These are phyloP conservation scores for Agriopis marginaria DNA, from an alignment of 2,888 invertebrate genomes.

Conservation along the genomic window DNA sequence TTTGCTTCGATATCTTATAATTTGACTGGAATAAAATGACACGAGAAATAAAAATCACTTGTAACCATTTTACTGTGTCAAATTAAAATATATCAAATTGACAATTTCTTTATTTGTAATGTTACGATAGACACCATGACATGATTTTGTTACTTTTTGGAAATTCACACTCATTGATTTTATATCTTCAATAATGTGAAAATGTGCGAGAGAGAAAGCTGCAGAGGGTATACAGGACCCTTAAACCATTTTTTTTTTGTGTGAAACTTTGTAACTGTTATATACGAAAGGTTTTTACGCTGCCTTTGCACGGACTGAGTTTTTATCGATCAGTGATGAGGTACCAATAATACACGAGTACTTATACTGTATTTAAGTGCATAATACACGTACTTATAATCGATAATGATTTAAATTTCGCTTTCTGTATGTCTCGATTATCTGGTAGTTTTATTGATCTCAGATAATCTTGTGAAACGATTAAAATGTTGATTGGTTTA, in stretches of 20 bases:
- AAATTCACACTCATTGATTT: too few species aligned
- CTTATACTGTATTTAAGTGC: slow-evolving; percentile 22
- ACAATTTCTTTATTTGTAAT: too few species aligned
- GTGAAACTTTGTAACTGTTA: slow-evolving; percentile 14
- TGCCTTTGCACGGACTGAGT: slow-evolving; percentile 9
- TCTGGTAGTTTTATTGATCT: slow-evolving; percentile 11
- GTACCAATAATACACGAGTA: not conserved
- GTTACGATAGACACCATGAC: too few species aligned
- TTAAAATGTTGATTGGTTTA: not conserved
- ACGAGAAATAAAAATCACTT: too few species aligned
- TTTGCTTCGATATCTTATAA: too few species aligned
- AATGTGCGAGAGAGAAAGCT: too few species aligned
- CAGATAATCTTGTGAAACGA: not conserved
- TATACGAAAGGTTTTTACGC: slow-evolving; percentile 14
- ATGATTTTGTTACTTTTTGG: too few species aligned
- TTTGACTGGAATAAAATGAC: too few species aligned
- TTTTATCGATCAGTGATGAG: slow-evolving; percentile 27
- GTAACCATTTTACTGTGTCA: too few species aligned
- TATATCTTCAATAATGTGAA: too few species aligned
- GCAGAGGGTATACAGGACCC: too few species aligned
- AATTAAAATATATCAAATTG: too few species aligned
- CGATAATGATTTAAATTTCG: slow-evolving; percentile 22
- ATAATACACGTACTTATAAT: slow-evolving; percentile 18
- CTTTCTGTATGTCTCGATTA: slow-evolving; percentile 24
- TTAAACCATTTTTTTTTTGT: not conserved